These are phyloP conservation scores for Branchipolynoe longqiensis DNA, from an alignment of 2,888 invertebrate species.

Conservation along the genomic window DNA sequence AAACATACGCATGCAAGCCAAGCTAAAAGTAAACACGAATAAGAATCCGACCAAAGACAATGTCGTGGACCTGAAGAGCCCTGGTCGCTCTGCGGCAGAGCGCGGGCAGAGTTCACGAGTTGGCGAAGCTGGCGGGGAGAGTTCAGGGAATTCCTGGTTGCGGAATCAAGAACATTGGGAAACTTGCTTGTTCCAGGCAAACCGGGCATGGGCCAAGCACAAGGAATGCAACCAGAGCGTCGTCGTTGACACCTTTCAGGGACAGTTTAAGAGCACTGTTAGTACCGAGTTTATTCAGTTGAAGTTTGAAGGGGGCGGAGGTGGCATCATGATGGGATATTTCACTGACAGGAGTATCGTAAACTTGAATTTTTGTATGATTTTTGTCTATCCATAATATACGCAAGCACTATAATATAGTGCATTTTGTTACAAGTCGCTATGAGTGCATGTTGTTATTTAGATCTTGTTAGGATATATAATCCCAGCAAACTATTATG, in stretches of 20 bases:
- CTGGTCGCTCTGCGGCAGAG: neutral
- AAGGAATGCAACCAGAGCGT: conserved; percentile 84
- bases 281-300: conserved; percentile 68
- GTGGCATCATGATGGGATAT: too few relatives aligned
- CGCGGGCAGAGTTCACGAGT: neutral
- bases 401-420: too few relatives aligned
- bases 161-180: conserved; percentile 50
- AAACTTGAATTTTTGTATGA: too few relatives aligned
- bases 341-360: too few relatives aligned
- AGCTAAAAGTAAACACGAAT: conserved; percentile 70
- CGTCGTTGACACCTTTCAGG: conserved; percentile 86
- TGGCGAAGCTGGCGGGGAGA: neutral
- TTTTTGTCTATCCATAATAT: too few relatives aligned
- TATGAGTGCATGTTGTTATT: too few relatives aligned
- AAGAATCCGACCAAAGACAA: conserved; percentile 60
- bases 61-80: neutral
- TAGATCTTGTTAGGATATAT: too few relatives aligned
- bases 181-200: conserved; percentile 80
- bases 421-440: too few relatives aligned
- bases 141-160: neutral
- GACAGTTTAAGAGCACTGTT: conserved; percentile 86
- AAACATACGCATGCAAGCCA: conserved; percentile 63
- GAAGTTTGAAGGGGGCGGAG: too few relatives aligned
- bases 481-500: too few relatives aligned
- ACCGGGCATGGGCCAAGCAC: conserved; percentile 85